phyloP scores from a whole-genome alignment of 2,797 vertebrate genomes.

The Anguilla obscura region DNA sequence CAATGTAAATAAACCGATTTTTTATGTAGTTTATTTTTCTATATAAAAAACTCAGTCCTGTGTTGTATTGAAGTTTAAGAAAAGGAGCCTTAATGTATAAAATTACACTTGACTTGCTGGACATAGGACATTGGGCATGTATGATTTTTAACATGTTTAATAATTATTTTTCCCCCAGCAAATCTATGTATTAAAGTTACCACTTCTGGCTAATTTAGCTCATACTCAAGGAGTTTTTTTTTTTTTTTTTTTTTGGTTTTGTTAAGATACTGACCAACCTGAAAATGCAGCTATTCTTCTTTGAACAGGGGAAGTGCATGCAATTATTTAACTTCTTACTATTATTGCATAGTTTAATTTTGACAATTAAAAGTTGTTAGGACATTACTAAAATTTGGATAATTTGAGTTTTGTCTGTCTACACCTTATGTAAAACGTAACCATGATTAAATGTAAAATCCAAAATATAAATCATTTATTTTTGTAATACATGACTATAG shows the following conservation, averaged over 20 bases:
- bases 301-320: slow-evolving; percentile 22
- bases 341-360: slow-evolving; percentile 23
- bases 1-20: slow-evolving; percentile 79
- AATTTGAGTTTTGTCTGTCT: not conserved
- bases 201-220: slow-evolving; percentile 55
- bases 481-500: not conserved
- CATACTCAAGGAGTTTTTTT: slow-evolving; percentile 33
- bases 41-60: slow-evolving; percentile 67
- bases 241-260: not conserved
- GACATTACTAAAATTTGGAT: not conserved
- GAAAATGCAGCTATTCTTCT: slow-evolving; percentile 2
- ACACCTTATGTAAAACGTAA: not conserved
- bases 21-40: slow-evolving; percentile 85
- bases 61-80: slow-evolving; percentile 69
- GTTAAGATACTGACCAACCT: slow-evolving; percentile 34
- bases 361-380: slow-evolving; percentile 11
- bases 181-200: slow-evolving; percentile 51
- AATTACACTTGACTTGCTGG: slow-evolving; percentile 77
- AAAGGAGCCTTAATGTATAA: slow-evolving; percentile 84
- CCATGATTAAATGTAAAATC: not conserved
- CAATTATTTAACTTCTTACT: slow-evolving; percentile 5
- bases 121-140: slow-evolving; percentile 66
- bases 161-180: slow-evolving; percentile 47
- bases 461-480: not conserved
- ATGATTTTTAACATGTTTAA: slow-evolving; percentile 51